phyloP scores from a whole-genome alignment of 2,113 vertebrate species.

The Neotoma lepida region DNA sequence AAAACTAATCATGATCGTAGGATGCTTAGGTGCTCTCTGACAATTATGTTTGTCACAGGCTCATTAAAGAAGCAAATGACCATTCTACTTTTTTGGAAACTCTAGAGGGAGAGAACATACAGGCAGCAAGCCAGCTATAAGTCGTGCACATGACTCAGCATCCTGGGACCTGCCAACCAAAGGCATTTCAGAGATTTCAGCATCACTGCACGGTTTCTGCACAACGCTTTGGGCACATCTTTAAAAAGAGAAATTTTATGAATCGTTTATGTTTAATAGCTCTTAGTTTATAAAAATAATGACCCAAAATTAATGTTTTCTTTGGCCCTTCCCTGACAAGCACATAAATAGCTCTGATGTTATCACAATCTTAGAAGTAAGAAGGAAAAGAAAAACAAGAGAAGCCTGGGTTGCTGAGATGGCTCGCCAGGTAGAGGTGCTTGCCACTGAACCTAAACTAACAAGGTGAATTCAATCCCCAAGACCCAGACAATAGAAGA shows the following conservation, averaged over 20 bases:
- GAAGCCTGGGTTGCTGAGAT: not conserved
- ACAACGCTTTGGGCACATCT: not conserved
- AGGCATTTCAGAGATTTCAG: not conserved
- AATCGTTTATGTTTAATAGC: not conserved
- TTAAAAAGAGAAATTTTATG: not conserved
- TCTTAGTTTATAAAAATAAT: conserved; percentile 37
- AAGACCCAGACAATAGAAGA: not conserved
- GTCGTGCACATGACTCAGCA: not conserved
- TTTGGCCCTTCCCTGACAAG: not conserved
- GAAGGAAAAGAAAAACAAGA: conserved; percentile 36
- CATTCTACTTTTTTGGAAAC: not conserved
- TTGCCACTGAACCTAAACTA: not conserved
- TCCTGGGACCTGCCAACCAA: not conserved
- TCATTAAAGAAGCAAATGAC: not conserved
- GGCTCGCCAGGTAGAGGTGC: not conserved
- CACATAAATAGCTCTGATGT: not conserved
- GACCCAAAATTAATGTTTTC: not conserved
- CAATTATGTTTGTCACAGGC: not conserved
- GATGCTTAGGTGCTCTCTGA: not conserved
- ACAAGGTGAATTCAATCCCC: not conserved
- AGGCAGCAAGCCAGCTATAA: not conserved
- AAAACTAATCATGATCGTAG: not conserved
- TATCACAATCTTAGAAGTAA: not conserved
- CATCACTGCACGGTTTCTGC: not conserved
- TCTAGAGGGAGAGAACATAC: not conserved